Conservation (phyloP, 2,113 vertebrate genomes). For the Gavialis gangeticus region DNA sequence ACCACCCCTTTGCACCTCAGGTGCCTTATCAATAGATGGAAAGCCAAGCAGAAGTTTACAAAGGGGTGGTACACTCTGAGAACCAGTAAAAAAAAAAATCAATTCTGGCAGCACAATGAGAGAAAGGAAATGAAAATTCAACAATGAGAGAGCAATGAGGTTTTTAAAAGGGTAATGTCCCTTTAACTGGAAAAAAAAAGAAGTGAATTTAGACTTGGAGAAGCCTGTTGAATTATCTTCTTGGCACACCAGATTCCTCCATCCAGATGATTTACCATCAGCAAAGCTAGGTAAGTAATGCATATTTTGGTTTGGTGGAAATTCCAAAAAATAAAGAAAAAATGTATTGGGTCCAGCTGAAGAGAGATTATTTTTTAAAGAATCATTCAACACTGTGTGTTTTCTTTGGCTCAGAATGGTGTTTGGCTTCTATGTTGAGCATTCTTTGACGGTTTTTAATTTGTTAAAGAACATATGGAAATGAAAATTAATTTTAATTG, state of each 20-base stretch:
- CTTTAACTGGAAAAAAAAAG: background rate
- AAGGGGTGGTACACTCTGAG: background rate
- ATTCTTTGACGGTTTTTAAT: no score
- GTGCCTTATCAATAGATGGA: background rate
- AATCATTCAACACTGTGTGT: no score
- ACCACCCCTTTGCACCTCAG: background rate
- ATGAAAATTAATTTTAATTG: no score
- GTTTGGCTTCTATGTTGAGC: no score
- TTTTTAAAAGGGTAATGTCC: constrained; percentile 6
- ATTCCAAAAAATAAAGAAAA: no score
- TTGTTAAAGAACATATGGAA: no score
- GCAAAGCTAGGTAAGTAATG: background rate
- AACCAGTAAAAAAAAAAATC: constrained; percentile 26
- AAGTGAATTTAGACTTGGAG: background rate
- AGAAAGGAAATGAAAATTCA: constrained; percentile 6
- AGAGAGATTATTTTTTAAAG: no score
- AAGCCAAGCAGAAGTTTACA: background rate
- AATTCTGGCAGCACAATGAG: constrained; percentile 14
- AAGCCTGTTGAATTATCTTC: background rate
- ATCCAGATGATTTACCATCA: background rate
- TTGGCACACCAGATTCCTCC: background rate
- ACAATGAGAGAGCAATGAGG: background rate
- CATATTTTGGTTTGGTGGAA: constrained; percentile 7
- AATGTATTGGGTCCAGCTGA: no score
- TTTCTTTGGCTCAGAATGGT: no score